Evolutionary conservation across 2,113 vertebrate genomes (phyloP).

Genomic region (Vicugna pacos): DNA sequence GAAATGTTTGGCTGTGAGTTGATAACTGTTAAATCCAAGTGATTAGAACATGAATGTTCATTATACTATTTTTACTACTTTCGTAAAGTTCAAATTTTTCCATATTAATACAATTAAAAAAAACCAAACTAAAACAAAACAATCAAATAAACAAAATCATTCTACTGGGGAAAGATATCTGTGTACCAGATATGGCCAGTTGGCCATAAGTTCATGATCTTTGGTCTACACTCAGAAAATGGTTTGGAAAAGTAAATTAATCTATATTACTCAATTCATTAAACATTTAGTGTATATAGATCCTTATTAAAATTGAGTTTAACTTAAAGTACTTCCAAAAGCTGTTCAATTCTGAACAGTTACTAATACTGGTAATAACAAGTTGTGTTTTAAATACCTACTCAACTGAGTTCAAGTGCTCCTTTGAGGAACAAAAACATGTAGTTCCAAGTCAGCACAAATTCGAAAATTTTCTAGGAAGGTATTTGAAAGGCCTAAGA

Average conservation of each 20-base stretch:
- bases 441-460: background rate
- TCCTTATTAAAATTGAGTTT: background rate
- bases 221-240: background rate
- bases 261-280: background rate
- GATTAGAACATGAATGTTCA: too few species aligned
- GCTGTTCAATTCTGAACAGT: background rate
- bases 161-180: background rate
- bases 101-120: background rate
- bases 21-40: background rate
- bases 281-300: background rate
- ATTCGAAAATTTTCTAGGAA: background rate
- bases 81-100: background rate
- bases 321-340: background rate
- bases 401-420: background rate
- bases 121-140: background rate
- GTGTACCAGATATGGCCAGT: background rate
- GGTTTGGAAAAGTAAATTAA: background rate
- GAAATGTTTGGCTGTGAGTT: too few species aligned
- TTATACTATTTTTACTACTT: background rate
- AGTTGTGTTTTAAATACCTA: background rate
- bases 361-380: background rate
- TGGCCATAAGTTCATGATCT: background rate
- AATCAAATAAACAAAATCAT: background rate
- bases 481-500: background rate
- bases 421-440: background rate